A percentile compares a stretch with the other conserved stretches of the same genome.
These are phyloP conservation scores for Lapara coniferarum DNA, from an alignment of 2,888 invertebrate genomes.

Conservation along the genomic window DNA sequence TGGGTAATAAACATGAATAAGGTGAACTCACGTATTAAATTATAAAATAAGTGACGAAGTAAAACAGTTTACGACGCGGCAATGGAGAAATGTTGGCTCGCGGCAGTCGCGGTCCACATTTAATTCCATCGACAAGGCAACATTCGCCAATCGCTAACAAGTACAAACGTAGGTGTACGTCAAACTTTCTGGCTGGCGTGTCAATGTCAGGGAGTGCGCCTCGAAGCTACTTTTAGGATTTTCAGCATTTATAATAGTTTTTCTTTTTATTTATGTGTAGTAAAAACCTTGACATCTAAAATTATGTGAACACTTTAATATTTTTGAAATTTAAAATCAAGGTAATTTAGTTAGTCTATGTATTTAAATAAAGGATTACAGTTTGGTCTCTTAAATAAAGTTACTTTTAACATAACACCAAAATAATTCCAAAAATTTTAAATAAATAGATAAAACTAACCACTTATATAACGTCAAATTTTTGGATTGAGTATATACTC, in stretches of 20 bases:
- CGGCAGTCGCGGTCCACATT: conserved; percentile 39
- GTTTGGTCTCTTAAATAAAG: no score
- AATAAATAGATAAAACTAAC: no score
- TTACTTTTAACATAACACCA: no score
- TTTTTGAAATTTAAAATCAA: no score
- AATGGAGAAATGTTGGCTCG: conserved; percentile 37
- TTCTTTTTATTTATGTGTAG: neutral
- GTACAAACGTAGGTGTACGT: conserved; percentile 49
- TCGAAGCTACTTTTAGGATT: conserved; percentile 29
- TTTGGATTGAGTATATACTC: no score
- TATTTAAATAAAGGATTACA: no score
- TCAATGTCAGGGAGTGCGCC: conserved; percentile 33
- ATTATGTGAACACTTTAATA: no score
- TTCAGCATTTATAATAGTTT: neutral
- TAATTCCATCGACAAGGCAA: conserved; percentile 35
- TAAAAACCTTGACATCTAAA: no score
- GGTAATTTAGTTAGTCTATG: no score
- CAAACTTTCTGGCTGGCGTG: conserved; percentile 45
- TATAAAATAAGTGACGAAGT: conserved; percentile 21
- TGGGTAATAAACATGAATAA: neutral
- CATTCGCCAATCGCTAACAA: conserved; percentile 35
- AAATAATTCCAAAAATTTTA: no score
- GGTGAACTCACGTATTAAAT: conserved; percentile 23
- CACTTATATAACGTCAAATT: no score
- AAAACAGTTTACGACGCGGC: conserved; percentile 18